A percentile compares a stretch with the other conserved stretches of the same genome.
phyloP scores from a whole-genome alignment of 2,797 vertebrate genomes.

The Scolopax rusticola region DNA sequence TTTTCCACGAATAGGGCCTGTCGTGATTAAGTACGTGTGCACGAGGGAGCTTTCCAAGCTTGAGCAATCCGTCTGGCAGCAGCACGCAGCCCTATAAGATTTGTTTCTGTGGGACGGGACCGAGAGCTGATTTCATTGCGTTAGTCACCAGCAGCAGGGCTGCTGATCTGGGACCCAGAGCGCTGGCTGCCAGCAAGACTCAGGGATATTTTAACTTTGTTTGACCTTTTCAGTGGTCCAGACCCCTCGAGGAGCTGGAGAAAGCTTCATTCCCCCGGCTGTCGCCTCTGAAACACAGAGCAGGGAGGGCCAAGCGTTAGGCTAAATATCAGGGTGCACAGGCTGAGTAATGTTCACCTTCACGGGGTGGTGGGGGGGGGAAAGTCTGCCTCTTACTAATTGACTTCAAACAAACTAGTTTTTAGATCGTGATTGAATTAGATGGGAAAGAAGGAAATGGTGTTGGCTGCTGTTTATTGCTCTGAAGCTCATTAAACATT shows the following conservation, averaged over 20 bases:
- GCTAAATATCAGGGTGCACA: not conserved
- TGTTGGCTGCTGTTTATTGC: not conserved
- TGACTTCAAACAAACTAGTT: not conserved
- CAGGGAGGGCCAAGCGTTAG: not conserved
- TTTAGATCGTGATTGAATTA: not conserved
- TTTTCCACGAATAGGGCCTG: conserved; percentile 65
- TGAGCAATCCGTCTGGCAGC: conserved; percentile 81
- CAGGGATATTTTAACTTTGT: conserved; percentile 39
- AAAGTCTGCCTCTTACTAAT: not conserved
- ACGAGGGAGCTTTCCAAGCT: conserved; percentile 71
- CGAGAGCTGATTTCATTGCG: conserved; percentile 57
- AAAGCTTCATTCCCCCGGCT: not conserved
- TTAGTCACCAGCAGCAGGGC: conserved; percentile 75
- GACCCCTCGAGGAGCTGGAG: conserved; percentile 21
- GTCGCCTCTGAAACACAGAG: not conserved
- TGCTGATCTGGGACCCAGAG: conserved; percentile 57
- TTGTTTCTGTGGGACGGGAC: conserved; percentile 44
- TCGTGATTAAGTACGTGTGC: conserved; percentile 63
- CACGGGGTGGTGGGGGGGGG: not conserved
- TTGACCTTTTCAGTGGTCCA: conserved; percentile 48
- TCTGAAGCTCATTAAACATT: not conserved
- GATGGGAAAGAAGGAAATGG: not conserved
- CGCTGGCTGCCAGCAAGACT: conserved; percentile 28
- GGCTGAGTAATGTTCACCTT: conserved; percentile 3
- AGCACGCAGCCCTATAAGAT: not conserved